Base-by-base conservation (phyloP, 2,797 vertebrate species). In the Hemitrygon akajei region DNA sequence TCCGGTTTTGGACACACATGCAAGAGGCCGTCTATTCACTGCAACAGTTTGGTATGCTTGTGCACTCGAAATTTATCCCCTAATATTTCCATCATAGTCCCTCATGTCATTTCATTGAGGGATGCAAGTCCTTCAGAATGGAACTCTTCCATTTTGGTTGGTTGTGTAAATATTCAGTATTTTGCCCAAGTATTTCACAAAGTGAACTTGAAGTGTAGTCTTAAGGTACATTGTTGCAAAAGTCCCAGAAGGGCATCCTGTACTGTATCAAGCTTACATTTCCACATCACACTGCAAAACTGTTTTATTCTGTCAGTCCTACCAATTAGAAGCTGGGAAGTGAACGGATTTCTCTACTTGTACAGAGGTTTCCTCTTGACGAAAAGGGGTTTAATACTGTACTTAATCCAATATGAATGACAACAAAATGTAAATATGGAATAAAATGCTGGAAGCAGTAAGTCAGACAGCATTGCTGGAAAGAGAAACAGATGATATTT, bases 1-100 rank as follows among this genome's bases (percentile, higher is more conserved):
- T 99, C 93, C 95, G 99, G 94, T 98, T 99, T 96, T 99, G 98
- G 98, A 98, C 98, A 94, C 99, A 99, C 94, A 97, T 99, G 94
- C 98, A 99, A 95, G 98, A 99, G 34, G 98, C 98, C 12, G 97
- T 99, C 77, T 98, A 97, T 94, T 98, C 98, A 10, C 96, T 99
- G 47, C 97, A 98, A 94, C 98, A 98, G 94, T 98, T 99, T 81
- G 99, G 99, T 99, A 96, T 95, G 98, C 75, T 92, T 30, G 79
- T 56, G 84, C 47, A 40, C 87, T 7, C 60, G 9, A 94, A 79
- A 37, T 82, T 60, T 22, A 47, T 1, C 60, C 58, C 37, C 16
- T n/a, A 4, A 79, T 79, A 11, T 77, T n/a, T 63, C 1, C 6
- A 30, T 16, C 14, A 16, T 20, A 84, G n/a, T 63, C 30, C 47